Evolutionary conservation across 2,888 invertebrate genomes (phyloP), one percentile per base, ranked within the genome.

Genomic region (Nephrotoma guestfalica): DNA sequence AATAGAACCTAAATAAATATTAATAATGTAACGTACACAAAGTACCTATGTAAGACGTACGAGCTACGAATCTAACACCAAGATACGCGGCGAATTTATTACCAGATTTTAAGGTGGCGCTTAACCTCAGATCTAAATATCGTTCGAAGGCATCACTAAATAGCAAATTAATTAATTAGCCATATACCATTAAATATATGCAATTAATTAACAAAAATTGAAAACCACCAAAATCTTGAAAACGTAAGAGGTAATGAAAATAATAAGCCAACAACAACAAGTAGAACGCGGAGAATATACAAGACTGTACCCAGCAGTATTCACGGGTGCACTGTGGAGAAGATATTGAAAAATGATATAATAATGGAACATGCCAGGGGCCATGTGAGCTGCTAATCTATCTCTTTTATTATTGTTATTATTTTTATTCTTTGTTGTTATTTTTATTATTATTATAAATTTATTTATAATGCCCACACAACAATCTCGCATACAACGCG

Each of bases 311-410:
- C 11, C 11, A 43, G 71, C 71, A 71, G n/a, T 84, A 41, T 84
- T 84, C 84, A 84, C 41, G 84, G 84, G 84, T 84, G 84, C 84
- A 84, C 41, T 41, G 86, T 40, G 51, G 57, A 86, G 86, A 86
- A 86, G 86, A 86, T 86, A 86, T 86, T 86, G 86, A 86, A 86
- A 86, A 86, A 86, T 86, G 86, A 86, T 86, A 86, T 86, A 86
- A 86, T 86, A 86, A 86, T 40, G 86, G 57, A 86, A 86, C 86
- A 86, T 86, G 86, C 86, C 57, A 51, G 86, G 57, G 86, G 86
- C 86, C 86, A 86, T 71, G 86, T 86, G 86, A 47, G 57, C 86
- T 43, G 86, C 86, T 86, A 86, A 86, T 86, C 86, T 86, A 86
- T 86, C 86, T 86, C 86, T 41, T 47, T 86, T 86, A 51, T 86